phyloP scores from a whole-genome alignment of 2,113 vertebrate genomes.

The Sorex araneus region DNA sequence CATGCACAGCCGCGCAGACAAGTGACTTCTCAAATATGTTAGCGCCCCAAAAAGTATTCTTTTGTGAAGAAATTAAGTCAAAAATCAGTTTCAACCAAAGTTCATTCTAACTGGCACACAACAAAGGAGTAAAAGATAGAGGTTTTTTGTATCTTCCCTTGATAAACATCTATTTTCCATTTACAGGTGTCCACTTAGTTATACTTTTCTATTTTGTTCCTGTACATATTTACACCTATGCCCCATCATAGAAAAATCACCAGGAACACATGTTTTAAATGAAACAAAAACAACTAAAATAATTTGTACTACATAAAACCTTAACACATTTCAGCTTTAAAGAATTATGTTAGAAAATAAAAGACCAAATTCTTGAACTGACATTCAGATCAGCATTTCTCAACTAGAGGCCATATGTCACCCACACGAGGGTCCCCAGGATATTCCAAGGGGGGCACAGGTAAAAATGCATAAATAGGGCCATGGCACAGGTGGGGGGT shows the following conservation, averaged over 20 bases:
- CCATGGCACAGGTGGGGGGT: too few species aligned
- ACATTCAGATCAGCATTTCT: not conserved
- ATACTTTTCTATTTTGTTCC: not conserved
- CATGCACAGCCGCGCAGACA: not conserved
- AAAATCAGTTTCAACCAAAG: not conserved
- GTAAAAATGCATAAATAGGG: too few species aligned
- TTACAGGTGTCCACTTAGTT: constrained; percentile 32
- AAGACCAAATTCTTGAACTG: not conserved
- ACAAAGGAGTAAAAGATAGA: constrained; percentile 52
- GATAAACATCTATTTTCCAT: not conserved
- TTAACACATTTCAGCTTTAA: constrained; percentile 50
- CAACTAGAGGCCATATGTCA: too few species aligned
- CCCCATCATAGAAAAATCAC: constrained; percentile 25
- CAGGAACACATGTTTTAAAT: not conserved
- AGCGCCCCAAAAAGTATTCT: not conserved
- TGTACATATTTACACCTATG: not conserved
- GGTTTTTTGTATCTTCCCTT: not conserved
- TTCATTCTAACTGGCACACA: constrained; percentile 36
- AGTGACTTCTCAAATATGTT: not conserved
- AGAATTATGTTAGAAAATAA: not conserved
- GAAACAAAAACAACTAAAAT: not conserved
- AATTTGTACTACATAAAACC: not conserved
- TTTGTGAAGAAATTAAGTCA: constrained; percentile 26
- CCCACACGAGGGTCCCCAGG: too few species aligned
- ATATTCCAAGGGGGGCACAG: too few species aligned